A percentile compares a stretch with the other conserved stretches of the same genome.
Evolutionary conservation across 2,888 invertebrate species (phyloP).

Genomic region (Prostheceraeus crozeri): DNA sequence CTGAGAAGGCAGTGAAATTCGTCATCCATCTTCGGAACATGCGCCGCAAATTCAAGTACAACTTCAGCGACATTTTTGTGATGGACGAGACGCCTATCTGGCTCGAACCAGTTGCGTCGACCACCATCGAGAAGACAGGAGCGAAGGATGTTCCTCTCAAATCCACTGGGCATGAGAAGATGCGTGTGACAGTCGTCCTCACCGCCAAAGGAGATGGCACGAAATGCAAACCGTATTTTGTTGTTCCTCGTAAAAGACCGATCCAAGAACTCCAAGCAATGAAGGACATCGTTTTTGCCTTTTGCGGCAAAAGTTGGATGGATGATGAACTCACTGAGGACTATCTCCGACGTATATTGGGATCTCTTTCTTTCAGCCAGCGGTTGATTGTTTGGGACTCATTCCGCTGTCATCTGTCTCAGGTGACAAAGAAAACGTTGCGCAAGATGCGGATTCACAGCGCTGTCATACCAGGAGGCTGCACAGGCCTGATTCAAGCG

Average conservation of each 20-base stretch:
- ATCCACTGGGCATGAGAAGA: constrained; percentile 43
- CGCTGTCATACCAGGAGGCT: too few species aligned
- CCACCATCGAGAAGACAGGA: constrained; percentile 38
- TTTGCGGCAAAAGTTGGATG: constrained; percentile 41
- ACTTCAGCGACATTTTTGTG: neutral
- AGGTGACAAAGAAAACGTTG: too few species aligned
- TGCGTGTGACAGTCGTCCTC: constrained; percentile 42
- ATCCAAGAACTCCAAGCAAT: constrained; percentile 35
- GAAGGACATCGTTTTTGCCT: constrained; percentile 29
- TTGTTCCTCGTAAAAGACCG: constrained; percentile 38
- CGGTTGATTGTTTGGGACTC: too few species aligned
- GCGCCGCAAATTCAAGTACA: constrained; percentile 11
- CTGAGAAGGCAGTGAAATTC: constrained; percentile 21
- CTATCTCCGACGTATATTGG: too few species aligned
- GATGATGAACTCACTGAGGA: constrained; percentile 41
- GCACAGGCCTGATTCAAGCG: too few species aligned
- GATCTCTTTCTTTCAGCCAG: too few species aligned
- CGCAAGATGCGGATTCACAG: too few species aligned
- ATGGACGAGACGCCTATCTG: constrained; percentile 38
- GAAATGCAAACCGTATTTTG: constrained; percentile 40
- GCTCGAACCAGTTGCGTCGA: constrained; percentile 31
- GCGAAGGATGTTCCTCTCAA: constrained; percentile 41
- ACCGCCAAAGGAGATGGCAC: constrained; percentile 40
- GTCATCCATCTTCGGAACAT: neutral
- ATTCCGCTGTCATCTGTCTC: too few species aligned